These are phyloP conservation scores for Eufriesea mexicana DNA, from an alignment of 1,140 invertebrate species.

Conservation along the genomic window DNA sequence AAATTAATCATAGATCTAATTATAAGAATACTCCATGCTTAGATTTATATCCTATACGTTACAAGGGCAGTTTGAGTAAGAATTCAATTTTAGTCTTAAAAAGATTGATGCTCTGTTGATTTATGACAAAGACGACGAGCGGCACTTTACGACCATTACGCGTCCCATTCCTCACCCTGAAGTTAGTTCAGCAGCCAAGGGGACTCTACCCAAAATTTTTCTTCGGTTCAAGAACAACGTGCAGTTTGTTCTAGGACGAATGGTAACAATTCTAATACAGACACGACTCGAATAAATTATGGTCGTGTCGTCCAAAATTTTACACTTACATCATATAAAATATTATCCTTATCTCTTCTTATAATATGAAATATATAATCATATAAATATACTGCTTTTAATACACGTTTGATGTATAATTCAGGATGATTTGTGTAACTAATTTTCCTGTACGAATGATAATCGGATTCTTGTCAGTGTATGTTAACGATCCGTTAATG, in stretches of 20 bases:
- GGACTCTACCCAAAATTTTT: not conserved
- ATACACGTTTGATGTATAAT: not conserved
- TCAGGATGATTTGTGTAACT: not conserved
- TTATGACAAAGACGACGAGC: not conserved
- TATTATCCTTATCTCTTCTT: not conserved
- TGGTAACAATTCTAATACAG: slow-evolving; percentile 7
- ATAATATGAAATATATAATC: too few species aligned
- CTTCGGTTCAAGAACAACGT: not conserved
- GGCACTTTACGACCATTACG: slow-evolving; percentile 45
- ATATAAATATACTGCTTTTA: not conserved
- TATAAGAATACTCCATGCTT: not conserved
- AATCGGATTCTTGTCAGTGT: not conserved
- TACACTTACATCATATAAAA: not conserved
- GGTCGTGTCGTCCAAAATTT: not conserved
- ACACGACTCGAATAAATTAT: not conserved
- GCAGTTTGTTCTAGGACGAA: slow-evolving; percentile 20
- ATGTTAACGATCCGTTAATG: slow-evolving; percentile 36
- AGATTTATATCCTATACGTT: too few species aligned
- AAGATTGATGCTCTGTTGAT: slow-evolving; percentile 22
- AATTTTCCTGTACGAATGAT: not conserved
- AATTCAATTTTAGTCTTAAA: too few species aligned
- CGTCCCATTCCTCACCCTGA: slow-evolving; percentile 47
- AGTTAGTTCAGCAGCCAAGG: slow-evolving; percentile 45
- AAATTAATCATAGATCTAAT: not conserved
- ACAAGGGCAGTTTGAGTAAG: not conserved